These are phyloP conservation scores for Acinonyx jubatus DNA, from an alignment of 2,113 vertebrate species.

Conservation along the genomic window DNA sequence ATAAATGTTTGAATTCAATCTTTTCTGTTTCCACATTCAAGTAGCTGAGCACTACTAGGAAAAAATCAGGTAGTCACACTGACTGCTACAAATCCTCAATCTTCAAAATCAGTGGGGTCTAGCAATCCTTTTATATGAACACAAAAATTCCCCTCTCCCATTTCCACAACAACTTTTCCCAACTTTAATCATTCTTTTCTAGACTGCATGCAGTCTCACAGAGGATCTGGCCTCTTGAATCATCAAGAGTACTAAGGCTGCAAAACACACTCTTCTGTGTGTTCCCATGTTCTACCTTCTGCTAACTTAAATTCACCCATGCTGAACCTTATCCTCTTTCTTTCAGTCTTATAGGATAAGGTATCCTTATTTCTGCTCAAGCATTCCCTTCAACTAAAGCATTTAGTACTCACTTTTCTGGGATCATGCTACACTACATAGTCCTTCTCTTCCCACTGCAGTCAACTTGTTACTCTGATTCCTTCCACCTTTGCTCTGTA, in stretches of 20 bases:
- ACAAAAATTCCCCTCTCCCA: not conserved
- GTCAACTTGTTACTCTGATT: not conserved
- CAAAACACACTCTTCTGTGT: not conserved
- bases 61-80: not conserved
- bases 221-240: not conserved
- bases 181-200: not conserved
- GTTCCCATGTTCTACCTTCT: not conserved
- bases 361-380: not conserved
- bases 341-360: not conserved
- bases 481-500: not conserved
- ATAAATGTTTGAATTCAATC: not conserved
- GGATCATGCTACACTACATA: not conserved
- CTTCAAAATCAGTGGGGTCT: not conserved
- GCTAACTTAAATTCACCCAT: not conserved
- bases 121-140: not conserved
- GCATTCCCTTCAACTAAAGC: not conserved
- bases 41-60: not conserved
- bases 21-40: not conserved
- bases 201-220: not conserved
- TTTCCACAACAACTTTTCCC: not conserved
- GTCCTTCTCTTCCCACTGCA: not conserved
- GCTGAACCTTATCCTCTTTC: not conserved
- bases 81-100: not conserved
- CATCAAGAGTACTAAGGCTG: not conserved
- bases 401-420: not conserved